These are phyloP conservation scores for Semnornis frantzii DNA, from an alignment of 2,113 vertebrate genomes.

Conservation along the genomic window DNA sequence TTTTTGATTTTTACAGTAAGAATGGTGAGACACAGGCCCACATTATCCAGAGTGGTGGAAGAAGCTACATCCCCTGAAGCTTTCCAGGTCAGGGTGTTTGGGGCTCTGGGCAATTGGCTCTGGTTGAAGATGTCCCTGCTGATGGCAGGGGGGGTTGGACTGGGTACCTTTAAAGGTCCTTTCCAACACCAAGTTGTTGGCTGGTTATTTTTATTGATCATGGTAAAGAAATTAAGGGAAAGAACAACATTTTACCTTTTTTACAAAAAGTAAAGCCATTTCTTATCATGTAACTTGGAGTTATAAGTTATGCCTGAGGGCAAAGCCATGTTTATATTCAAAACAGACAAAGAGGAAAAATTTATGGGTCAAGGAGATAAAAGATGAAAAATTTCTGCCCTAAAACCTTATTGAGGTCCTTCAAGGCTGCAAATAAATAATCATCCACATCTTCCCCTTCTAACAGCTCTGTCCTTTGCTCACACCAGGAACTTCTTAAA, in stretches of 20 bases:
- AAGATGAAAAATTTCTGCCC: background rate
- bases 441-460: background rate
- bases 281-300: background rate
- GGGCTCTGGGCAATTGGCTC: no score
- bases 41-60: no score
- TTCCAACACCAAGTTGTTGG: background rate
- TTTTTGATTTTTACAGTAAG: no score
- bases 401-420: constrained; percentile 25
- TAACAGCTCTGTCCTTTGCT: constrained; percentile 18
- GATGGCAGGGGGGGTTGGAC: no score
- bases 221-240: background rate
- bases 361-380: background rate
- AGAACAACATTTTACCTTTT: background rate
- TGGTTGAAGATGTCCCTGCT: no score
- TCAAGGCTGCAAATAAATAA: constrained; percentile 24
- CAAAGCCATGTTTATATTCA: background rate
- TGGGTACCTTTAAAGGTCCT: background rate
- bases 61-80: no score
- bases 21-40: no score
- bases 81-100: no score
- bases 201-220: background rate
- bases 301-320: background rate
- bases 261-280: background rate
- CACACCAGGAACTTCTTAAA: constrained; percentile 62
- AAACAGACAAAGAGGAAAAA: background rate